Evolutionary conservation across 2,888 invertebrate species (phyloP), one percentile per base, ranked within the genome.

Genomic region (Amiota mariae): DNA sequence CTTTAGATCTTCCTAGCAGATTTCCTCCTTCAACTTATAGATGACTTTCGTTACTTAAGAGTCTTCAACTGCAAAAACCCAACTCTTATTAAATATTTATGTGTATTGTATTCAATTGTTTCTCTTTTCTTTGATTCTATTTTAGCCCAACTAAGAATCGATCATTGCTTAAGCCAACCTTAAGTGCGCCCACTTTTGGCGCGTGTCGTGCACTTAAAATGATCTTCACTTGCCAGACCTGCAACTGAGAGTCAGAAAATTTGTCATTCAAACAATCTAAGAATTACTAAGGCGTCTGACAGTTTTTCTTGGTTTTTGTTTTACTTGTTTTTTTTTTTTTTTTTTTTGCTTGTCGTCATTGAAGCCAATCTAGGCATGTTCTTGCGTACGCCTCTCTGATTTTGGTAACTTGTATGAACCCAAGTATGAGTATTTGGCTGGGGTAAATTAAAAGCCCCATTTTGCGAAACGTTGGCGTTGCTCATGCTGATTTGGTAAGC

Each of bases 391-490:
- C 67, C 67, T 68, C 67, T 51, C 49, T 49, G 11, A 15, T 36
- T 48, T 64, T 47, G 67, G 46, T 66, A 68, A 68, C 67, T 68
- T 68, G 67, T 48, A n/a, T 18, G 10, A 9, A 20, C 66, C 49
- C 15, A 12, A 68, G 51, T 46, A 18, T n/a, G n/a, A 66, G 36
- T 46, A 63, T 68, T 68, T 49, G 51, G 36, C 36, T 36, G 36
- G 67, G n/a, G 67, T 54, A 68, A 68, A 68, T 68, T 68, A 68
- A 68, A 68, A 68, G 67, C 67, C 51, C 59, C 59, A 20, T 59
- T 68, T 47, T 11, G 36, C 6, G 36, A 68, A 48, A 68, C 67
- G 67, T 68, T 68, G 67, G 67, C 67, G 67, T 68, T 51, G 67
- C 51, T 51, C 51, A 51, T 68, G 67, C 51, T 18, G 67, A 51